Base-by-base conservation (phyloP, 2,888 invertebrate genomes). In the Drosophila trichaetosa region DNA sequence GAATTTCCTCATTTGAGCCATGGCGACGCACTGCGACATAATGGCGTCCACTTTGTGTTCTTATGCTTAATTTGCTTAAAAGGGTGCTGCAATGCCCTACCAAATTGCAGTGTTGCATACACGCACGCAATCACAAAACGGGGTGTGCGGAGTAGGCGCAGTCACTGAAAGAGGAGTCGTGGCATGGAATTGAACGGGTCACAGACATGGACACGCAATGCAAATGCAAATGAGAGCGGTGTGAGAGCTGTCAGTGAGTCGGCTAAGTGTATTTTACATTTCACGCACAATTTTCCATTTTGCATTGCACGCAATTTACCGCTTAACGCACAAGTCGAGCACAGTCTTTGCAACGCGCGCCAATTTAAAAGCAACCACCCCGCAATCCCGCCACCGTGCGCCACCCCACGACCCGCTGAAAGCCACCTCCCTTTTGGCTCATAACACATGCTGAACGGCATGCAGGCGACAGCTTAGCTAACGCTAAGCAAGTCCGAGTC, bases 21-120 rank as follows among this genome's bases (percentile, higher is more conserved):
- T 73, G 73, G 61, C 82, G 75, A 80, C 79, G 83, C 83, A 77
- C 78, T 85, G 86, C 91, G 90, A 87, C 91, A 90, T 89, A 90
- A 90, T 90, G 90, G 91, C 91, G 90, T 87, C 88, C 90, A 91
- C 83, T 90, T 90, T 85, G 82, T 83, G 86, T 81, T 90, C 90
- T 91, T 90, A 90, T 91, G 91, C 87, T 90, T 90, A 91, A 91
- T 91, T 91, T 91, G 87, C 88, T 91, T 90, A 91, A 91, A 91
- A 91, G 89, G 89, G 71, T 75, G 83, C 72, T 71, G 73, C 76
- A 79, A 53, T 67, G 67, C 48, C 46, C 38, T 13, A 49, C 48
- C 36, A 48, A 63, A 66, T 53, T 77, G 80, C 80, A 80, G 53
- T 56, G 42, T 42, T 54, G 48, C 66, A 71, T 46, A 69, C 57